phyloP scores from a whole-genome alignment of 1,140 invertebrate species.

The Papilio machaon region DNA sequence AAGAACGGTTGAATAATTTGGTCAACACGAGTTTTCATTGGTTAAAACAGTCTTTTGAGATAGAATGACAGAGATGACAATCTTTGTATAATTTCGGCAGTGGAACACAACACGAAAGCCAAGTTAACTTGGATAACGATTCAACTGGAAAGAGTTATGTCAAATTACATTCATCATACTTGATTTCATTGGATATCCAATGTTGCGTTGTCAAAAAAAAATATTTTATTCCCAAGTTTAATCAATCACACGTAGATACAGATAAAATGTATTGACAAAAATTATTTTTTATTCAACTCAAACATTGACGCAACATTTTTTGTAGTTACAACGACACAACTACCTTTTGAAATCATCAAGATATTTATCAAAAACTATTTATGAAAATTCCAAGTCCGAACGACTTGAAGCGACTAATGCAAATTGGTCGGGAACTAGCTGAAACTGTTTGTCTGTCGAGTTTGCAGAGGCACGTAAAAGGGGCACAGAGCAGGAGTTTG shows the following conservation, averaged over 20 bases:
- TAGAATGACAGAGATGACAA: neutral
- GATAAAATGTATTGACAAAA: neutral
- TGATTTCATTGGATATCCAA: conserved; percentile 13
- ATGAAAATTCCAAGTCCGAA: neutral
- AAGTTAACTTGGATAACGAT: conserved; percentile 14
- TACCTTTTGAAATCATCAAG: neutral
- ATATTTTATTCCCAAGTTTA: neutral
- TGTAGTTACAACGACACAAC: no score
- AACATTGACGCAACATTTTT: no score
- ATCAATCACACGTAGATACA: neutral
- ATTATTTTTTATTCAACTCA: no score
- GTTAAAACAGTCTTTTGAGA: neutral
- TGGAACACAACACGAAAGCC: neutral
- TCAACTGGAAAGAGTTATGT: conserved; percentile 10
- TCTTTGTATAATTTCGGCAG: neutral
- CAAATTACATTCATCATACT: conserved; percentile 17
- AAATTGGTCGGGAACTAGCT: conserved; percentile 15
- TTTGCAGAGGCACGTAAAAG: conserved; percentile 23
- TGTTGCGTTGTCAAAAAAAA: neutral
- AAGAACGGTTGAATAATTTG: conserved; percentile 15
- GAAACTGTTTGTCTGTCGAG: conserved; percentile 16
- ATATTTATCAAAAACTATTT: conserved; percentile 16
- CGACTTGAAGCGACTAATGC: conserved; percentile 7
- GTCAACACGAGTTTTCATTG: neutral
- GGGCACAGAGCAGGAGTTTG: conserved; percentile 27